Evolutionary conservation across 2,888 invertebrate genomes (phyloP), one percentile per base, ranked within the genome.

Genomic region (Arrhopalites spinosus): DNA sequence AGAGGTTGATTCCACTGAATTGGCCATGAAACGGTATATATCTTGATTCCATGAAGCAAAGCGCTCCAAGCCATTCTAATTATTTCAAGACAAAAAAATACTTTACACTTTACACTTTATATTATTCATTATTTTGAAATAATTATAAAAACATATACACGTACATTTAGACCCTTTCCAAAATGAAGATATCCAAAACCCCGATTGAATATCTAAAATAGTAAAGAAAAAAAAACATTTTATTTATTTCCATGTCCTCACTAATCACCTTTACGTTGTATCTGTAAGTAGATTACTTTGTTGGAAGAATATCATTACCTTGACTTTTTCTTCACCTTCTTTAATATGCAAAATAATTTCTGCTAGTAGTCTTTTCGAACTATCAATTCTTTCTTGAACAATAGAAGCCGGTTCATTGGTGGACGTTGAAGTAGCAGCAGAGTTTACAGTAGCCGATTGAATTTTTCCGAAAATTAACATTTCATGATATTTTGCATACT

Each of bases 291-390:
- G n/a, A n/a, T n/a, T n/a, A n/a, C n/a, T n/a, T n/a, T n/a, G n/a
- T n/a, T n/a, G n/a, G n/a, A n/a, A n/a, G n/a, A n/a, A n/a, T n/a
- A n/a, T n/a, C n/a, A n/a, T n/a, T n/a, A n/a, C n/a, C n/a, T 74
- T 76, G 8, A 82, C 80, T 73, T 81, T 81, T 36, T 82, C 82
- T 72, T 82, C 82, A 2, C 81, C 78, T 76, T 82, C 82, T 45
- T 15, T 59, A 25, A 81, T 79, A 56, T 76, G 78, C 11, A 83
- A 67, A 63, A 81, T 80, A 20, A 83, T 76, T 77, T 82, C 81
- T 1, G 81, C 80, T 0, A 82, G 71, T 8, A 82, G 56, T 23
- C 81, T 67, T 47, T 81, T 82, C 0, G 81, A 80, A 67, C 75
- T 79, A 50, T 81, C 82, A 68, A 82, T 81, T 76, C 79, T 76